These are phyloP conservation scores for Camptogramma bilineatum DNA, from an alignment of 2,888 invertebrate species.

Conservation along the genomic window DNA sequence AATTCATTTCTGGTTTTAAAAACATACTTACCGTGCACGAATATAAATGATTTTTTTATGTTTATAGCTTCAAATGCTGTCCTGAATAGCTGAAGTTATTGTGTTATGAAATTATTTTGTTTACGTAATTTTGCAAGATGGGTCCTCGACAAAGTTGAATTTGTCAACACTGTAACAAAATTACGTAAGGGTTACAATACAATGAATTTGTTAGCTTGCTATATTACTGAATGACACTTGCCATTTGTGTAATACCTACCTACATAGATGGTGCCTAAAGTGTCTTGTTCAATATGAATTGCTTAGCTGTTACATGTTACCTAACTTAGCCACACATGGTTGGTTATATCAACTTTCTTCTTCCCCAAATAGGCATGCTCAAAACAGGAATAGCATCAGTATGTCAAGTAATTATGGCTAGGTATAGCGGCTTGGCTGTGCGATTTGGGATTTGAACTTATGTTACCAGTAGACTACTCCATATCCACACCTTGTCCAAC, in stretches of 20 bases:
- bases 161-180: constrained; percentile 39
- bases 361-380: constrained; percentile 15
- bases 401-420: neutral
- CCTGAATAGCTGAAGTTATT: constrained; percentile 26
- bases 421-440: neutral
- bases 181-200: constrained; percentile 42
- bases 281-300: constrained; percentile 27
- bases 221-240: constrained; percentile 29
- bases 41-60: constrained; percentile 6
- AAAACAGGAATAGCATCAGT: constrained; percentile 1
- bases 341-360: constrained; percentile 28
- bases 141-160: constrained; percentile 36
- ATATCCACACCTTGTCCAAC: neutral
- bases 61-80: constrained; percentile 17
- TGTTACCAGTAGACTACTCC: neutral
- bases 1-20: constrained; percentile 39
- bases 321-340: constrained; percentile 24
- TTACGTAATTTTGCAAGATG: constrained; percentile 37
- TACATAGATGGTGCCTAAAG: constrained; percentile 37
- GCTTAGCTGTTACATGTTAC: constrained; percentile 24
- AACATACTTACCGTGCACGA: neutral
- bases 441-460: neutral
- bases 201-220: constrained; percentile 38
- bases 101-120: constrained; percentile 30
- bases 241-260: constrained; percentile 18